Evolutionary conservation across 2,113 vertebrate genomes (phyloP).

Genomic region (Calyptomena viridis): DNA sequence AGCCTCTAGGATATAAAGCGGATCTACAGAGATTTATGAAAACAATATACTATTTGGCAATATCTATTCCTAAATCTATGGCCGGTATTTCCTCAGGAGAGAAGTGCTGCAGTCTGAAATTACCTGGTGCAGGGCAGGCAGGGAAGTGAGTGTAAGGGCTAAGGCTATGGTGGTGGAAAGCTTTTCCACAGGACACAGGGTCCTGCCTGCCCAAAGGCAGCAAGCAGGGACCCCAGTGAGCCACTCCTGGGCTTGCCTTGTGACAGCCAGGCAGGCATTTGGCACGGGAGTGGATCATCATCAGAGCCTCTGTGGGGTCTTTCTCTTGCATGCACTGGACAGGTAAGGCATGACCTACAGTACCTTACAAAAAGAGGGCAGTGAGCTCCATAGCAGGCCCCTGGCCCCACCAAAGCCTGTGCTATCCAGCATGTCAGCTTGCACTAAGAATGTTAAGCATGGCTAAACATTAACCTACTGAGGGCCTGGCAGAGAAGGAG

Average conservation of each 20-base stretch:
- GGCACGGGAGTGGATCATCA: rapidly evolving
- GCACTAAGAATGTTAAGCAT: not conserved
- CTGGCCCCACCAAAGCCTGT: not conserved
- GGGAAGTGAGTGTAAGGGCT: not conserved
- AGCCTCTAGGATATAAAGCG: slow-evolving; percentile 50
- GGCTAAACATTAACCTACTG: not conserved
- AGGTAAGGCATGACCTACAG: rapidly evolving
- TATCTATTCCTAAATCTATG: slow-evolving; percentile 66
- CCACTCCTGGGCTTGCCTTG: not conserved
- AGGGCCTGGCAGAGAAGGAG: not conserved
- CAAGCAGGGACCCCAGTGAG: rapidly evolving
- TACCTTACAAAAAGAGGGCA: not conserved
- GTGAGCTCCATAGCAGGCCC: not conserved
- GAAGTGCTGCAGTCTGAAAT: slow-evolving; percentile 31
- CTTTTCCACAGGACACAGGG: rapidly evolving
- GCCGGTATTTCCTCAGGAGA: slow-evolving; percentile 44
- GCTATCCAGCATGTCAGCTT: not conserved
- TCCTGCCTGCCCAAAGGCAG: not conserved
- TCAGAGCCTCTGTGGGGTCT: not conserved
- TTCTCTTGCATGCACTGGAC: rapidly evolving
- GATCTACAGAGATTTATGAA: slow-evolving; percentile 65
- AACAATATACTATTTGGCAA: slow-evolving; percentile 66
- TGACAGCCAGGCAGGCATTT: not conserved
- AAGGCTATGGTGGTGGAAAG: not conserved
- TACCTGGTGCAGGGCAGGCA: not conserved